Evolutionary conservation across 2,888 invertebrate genomes (phyloP).

Genomic region (Perizoma affinitatum): DNA sequence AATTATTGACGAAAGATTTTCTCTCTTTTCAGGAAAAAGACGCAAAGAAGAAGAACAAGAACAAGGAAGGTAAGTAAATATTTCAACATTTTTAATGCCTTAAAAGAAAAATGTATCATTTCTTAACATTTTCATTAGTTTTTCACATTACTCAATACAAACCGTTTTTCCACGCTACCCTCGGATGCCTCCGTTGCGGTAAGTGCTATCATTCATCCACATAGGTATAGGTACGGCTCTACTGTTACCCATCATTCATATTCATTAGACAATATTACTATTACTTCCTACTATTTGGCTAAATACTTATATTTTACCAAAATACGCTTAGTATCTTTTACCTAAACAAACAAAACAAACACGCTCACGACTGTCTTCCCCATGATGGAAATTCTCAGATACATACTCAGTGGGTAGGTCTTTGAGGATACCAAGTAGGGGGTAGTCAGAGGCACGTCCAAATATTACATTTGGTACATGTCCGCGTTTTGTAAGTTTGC

Average conservation of each 20-base stretch:
- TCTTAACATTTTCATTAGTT: not conserved
- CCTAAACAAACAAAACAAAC: no score
- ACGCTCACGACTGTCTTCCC: no score
- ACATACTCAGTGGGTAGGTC: no score
- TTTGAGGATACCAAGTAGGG: no score
- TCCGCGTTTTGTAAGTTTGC: no score
- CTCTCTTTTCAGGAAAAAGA: constrained; percentile 90
- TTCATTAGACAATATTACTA: not conserved
- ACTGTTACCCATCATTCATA: constrained; percentile 18
- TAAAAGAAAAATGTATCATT: not conserved
- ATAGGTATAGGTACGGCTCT: constrained; percentile 34
- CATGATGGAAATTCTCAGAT: no score
- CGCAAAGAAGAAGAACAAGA: constrained; percentile 93
- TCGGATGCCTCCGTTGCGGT: constrained; percentile 25
- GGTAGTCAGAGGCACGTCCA: no score
- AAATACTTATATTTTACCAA: no score
- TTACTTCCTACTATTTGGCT: no score
- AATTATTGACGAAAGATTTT: constrained; percentile 36
- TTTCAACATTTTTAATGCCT: no score
- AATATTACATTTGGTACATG: no score
- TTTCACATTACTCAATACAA: constrained; percentile 2
- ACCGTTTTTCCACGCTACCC: constrained; percentile 21
- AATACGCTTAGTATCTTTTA: no score
- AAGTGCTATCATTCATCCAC: constrained; percentile 37
- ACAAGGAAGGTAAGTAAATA: constrained; percentile 92